phyloP scores from a whole-genome alignment of 2,888 invertebrate species.

The Branchipolynoe longqiensis region DNA sequence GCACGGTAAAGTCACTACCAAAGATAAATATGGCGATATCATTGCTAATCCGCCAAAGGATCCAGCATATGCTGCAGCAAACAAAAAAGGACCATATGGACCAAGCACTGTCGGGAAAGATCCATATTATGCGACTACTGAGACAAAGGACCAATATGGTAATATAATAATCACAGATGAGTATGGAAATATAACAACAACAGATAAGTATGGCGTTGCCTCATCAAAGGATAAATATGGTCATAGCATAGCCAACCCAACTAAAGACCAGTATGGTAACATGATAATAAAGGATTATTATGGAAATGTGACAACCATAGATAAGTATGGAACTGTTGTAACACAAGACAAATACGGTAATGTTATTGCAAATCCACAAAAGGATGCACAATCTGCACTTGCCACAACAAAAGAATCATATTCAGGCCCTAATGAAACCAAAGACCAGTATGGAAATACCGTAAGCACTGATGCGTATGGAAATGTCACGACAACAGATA shows the following conservation, averaged over 20 bases:
- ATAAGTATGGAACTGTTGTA: constrained; percentile 2
- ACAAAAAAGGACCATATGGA: background rate
- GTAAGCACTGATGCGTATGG: constrained; percentile 4
- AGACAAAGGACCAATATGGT: constrained; percentile 44
- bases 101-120: background rate
- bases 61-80: background rate
- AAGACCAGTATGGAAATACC: background rate
- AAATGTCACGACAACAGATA: background rate
- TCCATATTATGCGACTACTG: background rate
- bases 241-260: too few species aligned
- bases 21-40: constrained; percentile 7
- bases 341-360: too few species aligned
- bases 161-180: background rate
- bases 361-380: too few species aligned
- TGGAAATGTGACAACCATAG: background rate
- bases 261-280: constrained; percentile 22
- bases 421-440: background rate
- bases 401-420: too few species aligned
- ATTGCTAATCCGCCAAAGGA: background rate
- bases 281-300: background rate
- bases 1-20: background rate
- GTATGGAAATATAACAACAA: background rate
- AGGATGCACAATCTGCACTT: too few species aligned
- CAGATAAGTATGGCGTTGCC: constrained; percentile 5
- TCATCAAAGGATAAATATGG: constrained; percentile 19